Evolutionary conservation across 2,113 vertebrate species (phyloP).

Genomic region (Nycticorax nycticorax): DNA sequence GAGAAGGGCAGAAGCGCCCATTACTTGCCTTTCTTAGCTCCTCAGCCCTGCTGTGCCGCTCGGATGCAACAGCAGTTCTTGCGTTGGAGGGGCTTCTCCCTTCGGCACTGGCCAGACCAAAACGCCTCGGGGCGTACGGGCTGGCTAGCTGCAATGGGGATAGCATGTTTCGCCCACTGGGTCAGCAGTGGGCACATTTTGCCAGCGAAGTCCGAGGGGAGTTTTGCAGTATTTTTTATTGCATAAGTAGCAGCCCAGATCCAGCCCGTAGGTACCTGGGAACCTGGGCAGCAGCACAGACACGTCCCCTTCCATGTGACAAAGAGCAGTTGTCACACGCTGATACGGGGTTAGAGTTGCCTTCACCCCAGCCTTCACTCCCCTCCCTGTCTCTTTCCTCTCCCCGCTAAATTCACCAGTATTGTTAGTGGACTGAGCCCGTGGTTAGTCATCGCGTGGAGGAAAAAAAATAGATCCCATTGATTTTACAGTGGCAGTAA

Average conservation of each 20-base stretch:
- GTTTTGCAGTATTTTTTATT: background rate
- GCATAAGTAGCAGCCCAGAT: background rate
- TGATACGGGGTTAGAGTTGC: constrained; percentile 17
- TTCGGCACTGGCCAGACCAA: background rate
- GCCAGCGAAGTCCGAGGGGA: background rate
- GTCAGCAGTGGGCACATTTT: background rate
- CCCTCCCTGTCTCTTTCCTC: background rate
- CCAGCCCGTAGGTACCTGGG: background rate
- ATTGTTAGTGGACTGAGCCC: background rate
- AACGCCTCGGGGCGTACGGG: background rate
- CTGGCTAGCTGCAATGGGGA: constrained; percentile 27
- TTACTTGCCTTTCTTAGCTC: constrained; percentile 27
- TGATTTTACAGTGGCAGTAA: background rate
- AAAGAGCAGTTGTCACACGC: background rate
- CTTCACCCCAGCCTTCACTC: constrained; percentile 47
- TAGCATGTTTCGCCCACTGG: background rate
- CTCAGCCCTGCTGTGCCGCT: background rate
- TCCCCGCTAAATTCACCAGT: background rate
- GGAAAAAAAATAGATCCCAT: background rate
- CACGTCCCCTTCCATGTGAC: background rate
- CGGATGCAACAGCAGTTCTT: background rate
- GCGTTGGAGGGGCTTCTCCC: background rate
- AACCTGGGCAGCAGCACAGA: constrained; percentile 14
- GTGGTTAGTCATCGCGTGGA: background rate
- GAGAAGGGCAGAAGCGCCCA: background rate